phyloP scores from a whole-genome alignment of 2,797 vertebrate species.

The Sorex maritimensis region DNA sequence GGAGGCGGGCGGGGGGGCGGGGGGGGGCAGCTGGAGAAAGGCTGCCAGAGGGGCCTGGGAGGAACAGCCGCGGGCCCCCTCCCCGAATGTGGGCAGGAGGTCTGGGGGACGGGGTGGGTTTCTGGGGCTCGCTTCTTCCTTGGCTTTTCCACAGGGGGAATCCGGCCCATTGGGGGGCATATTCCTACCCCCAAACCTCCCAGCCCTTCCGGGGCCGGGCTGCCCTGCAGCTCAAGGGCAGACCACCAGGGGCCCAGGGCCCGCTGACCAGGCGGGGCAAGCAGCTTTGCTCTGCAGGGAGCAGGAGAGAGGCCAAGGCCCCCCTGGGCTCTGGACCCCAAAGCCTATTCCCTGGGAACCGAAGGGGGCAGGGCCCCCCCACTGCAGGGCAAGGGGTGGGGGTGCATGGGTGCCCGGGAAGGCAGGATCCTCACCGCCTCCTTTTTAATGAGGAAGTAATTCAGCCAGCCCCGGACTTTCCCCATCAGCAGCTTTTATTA shows the following conservation, averaged over 20 bases:
- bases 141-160: too few species aligned
- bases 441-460: constrained; percentile 60
- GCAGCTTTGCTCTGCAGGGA: not conserved
- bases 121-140: too few species aligned
- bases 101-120: not conserved
- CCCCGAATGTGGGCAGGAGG: not conserved
- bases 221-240: not conserved
- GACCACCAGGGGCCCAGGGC: not conserved
- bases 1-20: not conserved
- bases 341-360: too few species aligned
- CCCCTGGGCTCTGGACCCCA: too few species aligned
- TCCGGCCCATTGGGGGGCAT: not conserved
- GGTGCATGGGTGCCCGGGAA: too few species aligned
- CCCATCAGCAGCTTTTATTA: constrained; percentile 72
- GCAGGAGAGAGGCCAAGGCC: too few species aligned
- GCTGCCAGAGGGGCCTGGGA: not conserved
- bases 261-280: too few species aligned
- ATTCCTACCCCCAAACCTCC: too few species aligned
- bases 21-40: too few species aligned
- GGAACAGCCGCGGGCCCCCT: not conserved
- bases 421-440: too few species aligned
- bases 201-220: not conserved
- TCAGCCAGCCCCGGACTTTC: not conserved
- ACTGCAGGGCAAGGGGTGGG: too few species aligned
- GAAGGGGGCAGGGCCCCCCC: not conserved